A percentile compares a stretch with the other conserved stretches of the same genome.
Conservation (phyloP, 2,113 vertebrate genomes). For the Malurus cyaneus region DNA sequence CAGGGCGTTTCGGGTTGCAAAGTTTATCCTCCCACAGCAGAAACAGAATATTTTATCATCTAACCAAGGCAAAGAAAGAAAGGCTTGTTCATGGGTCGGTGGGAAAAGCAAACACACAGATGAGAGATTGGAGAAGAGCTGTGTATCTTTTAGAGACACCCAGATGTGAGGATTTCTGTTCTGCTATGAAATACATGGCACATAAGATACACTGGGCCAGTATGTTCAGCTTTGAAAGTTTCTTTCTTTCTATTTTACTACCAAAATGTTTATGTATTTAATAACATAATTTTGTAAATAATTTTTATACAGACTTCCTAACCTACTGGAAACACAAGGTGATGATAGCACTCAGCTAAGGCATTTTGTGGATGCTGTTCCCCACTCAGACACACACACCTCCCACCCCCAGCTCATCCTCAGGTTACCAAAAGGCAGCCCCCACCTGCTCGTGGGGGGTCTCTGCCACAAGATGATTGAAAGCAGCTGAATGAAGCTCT, state of each 20-base stretch:
- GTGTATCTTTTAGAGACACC: not conserved
- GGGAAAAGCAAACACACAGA: not conserved
- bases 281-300: not conserved
- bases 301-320: not conserved
- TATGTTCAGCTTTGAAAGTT: not conserved
- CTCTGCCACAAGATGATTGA: not conserved
- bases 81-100: not conserved
- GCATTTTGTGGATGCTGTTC: not conserved
- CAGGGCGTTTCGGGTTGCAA: not conserved
- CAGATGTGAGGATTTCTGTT: not conserved
- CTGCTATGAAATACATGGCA: not conserved
- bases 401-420: not conserved
- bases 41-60: slow-evolving; percentile 28
- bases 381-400: not conserved
- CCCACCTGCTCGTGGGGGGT: not conserved
- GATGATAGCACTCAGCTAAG: not conserved
- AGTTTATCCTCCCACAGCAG: not conserved
- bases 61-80: not conserved
- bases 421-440: not conserved
- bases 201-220: fast-evolving
- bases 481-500: slow-evolving; percentile 49
- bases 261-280: not conserved
- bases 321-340: not conserved
- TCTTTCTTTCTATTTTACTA: not conserved
- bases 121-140: not conserved